These are phyloP conservation scores for Menidia beryllina DNA, from an alignment of 2,113 vertebrate genomes.

Conservation along the genomic window DNA sequence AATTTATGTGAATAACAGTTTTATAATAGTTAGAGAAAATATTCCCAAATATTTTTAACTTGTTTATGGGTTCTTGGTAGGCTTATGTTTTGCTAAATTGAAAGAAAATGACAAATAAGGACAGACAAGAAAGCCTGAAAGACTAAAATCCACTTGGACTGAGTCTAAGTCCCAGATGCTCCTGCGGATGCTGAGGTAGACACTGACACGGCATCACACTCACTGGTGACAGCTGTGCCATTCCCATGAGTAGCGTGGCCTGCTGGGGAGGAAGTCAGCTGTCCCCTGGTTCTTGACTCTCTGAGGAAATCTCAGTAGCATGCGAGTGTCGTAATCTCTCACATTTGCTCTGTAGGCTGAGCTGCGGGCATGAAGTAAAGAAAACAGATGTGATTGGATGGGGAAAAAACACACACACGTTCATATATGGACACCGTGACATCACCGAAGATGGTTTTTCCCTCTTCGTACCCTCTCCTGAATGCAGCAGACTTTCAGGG, in stretches of 20 bases:
- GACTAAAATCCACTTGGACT: neutral
- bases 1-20: too few species aligned
- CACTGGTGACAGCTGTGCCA: conserved; percentile 99
- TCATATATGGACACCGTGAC: conserved; percentile 28
- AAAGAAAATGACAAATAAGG: neutral
- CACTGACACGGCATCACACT: conserved; percentile 73
- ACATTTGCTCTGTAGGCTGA: conserved; percentile 77
- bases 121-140: neutral
- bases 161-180: conserved; percentile 1
- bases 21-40: too few species aligned
- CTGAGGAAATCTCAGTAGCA: conserved; percentile 96
- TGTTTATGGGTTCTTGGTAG: neutral
- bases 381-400: neutral
- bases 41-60: neutral
- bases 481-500: conserved; percentile 21
- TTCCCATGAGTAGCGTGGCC: conserved; percentile 97
- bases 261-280: conserved; percentile 93
- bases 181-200: conserved; percentile 28
- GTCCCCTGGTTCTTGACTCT: conserved; percentile 99
- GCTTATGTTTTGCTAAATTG: too few species aligned
- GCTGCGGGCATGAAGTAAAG: conserved; percentile 56
- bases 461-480: conserved; percentile 26
- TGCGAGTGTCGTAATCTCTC: conserved; percentile 94
- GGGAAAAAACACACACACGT: neutral
- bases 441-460: conserved; percentile 45